Percentiles rank a stretch among this genome's conserved stretches.
Conservation (phyloP, 1,140 invertebrate species). For the Aphelenchoides fujianensis region DNA sequence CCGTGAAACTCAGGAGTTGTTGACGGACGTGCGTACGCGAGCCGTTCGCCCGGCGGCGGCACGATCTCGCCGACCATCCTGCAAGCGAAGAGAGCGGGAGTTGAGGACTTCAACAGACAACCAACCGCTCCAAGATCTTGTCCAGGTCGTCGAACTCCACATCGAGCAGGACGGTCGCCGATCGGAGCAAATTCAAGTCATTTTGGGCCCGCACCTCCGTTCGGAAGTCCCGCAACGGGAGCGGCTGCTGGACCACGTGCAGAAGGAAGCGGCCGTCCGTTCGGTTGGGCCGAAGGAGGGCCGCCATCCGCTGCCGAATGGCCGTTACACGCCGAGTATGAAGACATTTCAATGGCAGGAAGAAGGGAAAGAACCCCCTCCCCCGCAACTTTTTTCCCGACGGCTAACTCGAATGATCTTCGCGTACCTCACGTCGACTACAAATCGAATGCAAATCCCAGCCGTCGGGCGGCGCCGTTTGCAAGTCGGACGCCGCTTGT, state of each 20-base stretch:
- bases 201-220: background rate
- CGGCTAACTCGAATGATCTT: too few relatives aligned
- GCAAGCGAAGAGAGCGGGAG: constrained; percentile 1
- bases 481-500: too few relatives aligned
- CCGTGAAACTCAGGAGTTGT: background rate
- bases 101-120: background rate
- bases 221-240: constrained; percentile 4
- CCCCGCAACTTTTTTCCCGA: too few relatives aligned
- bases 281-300: too few relatives aligned
- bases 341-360: too few relatives aligned
- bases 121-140: background rate
- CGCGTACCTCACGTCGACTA: too few relatives aligned
- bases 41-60: background rate
- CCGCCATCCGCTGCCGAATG: too few relatives aligned
- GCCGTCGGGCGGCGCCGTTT: too few relatives aligned
- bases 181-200: background rate
- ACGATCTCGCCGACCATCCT: background rate
- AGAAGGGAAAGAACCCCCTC: too few relatives aligned
- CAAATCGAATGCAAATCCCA: constrained; percentile 1
- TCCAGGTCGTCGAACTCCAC: background rate
- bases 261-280: background rate
- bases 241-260: background rate
- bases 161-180: background rate
- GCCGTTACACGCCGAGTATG: too few relatives aligned
- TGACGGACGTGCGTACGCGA: background rate